Base-by-base conservation (phyloP, 2,888 invertebrate genomes). In the Steinernema carpocapsae region DNA sequence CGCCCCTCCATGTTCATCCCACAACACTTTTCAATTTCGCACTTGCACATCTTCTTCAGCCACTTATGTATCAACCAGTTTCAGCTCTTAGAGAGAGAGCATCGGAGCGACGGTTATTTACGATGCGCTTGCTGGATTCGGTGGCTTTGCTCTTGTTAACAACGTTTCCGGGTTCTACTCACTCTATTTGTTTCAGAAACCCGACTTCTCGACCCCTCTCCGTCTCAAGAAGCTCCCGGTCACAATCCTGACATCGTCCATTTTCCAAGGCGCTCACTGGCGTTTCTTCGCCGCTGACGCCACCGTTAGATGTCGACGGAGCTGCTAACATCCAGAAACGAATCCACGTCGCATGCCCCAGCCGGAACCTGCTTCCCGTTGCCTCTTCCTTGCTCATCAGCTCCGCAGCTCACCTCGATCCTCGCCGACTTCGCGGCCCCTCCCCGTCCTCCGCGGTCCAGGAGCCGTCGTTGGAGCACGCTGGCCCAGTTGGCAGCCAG, bases 381-480 rank as follows among this genome's bases (percentile, higher is more conserved):
- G 17, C 64, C 64, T 64, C 64, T 32, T 32, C 37, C 32, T 26
- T 64, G 64, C 64, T 64, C 64, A 64, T 7, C 64, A 1, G 29
- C 64, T 32, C 64, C 14, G 17, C 1, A 64, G 32, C 37, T 37
- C 37, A 37, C 37, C 37, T 37, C 37, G 37, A 37, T 10, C 32
- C 32, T 48, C 17, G 48, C 14, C 48, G n/a, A 14, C 17, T 48
- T 19, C 17, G 3, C 48, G 19, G 7, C 48, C 14, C 6, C 56
- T 56, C 10, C 56, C 24, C 24, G 22, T 26, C 24, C 17, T 1
- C 22, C 26, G 24, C 56, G 14, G 10, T n/a, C 48, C 4, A 17
- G 56, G 56, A 56, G 56, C 32, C 64, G 64, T 29, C 32, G 64
- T 32, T 29, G 64, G 64, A 64, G 64, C 64, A 64, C 64, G 64